Evolutionary conservation across 2,888 invertebrate species (phyloP), one percentile per base, ranked within the genome.

Genomic region (Ichneumon xanthorius): DNA sequence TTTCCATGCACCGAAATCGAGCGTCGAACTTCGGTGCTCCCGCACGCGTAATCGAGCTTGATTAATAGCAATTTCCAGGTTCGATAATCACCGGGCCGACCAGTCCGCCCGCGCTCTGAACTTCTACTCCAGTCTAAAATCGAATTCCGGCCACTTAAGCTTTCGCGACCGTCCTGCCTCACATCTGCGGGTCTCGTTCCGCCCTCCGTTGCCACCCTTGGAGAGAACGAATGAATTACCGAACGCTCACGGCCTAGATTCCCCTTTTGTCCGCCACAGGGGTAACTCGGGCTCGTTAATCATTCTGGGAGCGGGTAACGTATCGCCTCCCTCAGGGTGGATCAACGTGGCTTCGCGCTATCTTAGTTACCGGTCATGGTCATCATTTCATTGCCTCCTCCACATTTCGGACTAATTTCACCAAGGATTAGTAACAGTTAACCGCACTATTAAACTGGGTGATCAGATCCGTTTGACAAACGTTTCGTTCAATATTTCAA

Each of bases 51-150:
- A 89, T 90, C 86, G 88, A 85, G 86, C 85, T 88, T 86, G 87
- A 90, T 90, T 90, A 88, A 90, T 90, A 85, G 85, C 84, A 82
- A 88, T 88, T 87, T 83, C 86, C 82, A 73, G 71, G 77, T 90
- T 89, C 88, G 88, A 89, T 90, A 88, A 89, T 87, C 83, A 84
- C 82, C 19, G 75, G 37, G 26, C 58, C 68, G 19, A 40, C 58
- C 16, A 37, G 37, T 65, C 33, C n/a, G 30, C 61, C 30, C 14
- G 33, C 7, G n/a, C 50, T 48, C 65, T 65, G 22, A 53, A 76
- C 76, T 76, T 76, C 63, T 65, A 14, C 58, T 9, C 16, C 37
- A 37, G 19, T 50, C 76, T 33, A 53, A 76, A 76, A 75, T 75
- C 75, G 48, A 75, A 65, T 76, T 76, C 63, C 53, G 5, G 19